Conservation (phyloP, 2,888 invertebrate genomes). For the Ormyrus thymus region DNA sequence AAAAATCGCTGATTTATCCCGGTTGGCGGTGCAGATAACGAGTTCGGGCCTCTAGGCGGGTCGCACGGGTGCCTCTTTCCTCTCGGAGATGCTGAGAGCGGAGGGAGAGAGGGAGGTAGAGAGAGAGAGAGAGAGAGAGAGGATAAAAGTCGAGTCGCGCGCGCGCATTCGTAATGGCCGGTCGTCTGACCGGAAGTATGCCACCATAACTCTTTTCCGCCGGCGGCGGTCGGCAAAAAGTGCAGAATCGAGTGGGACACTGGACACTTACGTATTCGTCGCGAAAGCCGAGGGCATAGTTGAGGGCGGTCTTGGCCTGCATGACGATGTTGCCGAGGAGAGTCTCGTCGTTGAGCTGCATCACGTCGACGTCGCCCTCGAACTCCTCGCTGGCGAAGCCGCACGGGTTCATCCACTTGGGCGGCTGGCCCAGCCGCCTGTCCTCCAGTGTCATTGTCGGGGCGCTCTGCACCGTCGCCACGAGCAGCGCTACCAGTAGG, state of each 20-base stretch:
- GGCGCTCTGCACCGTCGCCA: conserved; percentile 67
- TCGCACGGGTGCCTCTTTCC: conserved; percentile 33
- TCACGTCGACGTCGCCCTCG: conserved; percentile 66
- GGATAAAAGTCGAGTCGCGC: neutral
- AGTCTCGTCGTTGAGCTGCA: conserved; percentile 70
- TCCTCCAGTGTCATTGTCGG: conserved; percentile 69
- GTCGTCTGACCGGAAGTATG: conserved; percentile 67
- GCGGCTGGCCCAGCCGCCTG: conserved; percentile 66
- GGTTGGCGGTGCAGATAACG: conserved; percentile 54
- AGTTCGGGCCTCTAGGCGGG: neutral
- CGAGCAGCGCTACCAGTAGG: conserved; percentile 68
- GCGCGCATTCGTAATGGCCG: conserved; percentile 34
- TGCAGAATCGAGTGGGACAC: too few relatives aligned
- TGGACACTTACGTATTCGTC: conserved; percentile 76
- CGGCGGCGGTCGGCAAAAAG: neutral
- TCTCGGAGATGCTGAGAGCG: too few relatives aligned
- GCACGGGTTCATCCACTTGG: conserved; percentile 78
- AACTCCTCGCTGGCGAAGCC: conserved; percentile 71
- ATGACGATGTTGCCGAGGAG: conserved; percentile 74
- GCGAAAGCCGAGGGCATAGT: conserved; percentile 73
- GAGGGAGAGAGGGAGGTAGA: too few relatives aligned
- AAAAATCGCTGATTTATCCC: conserved; percentile 61
- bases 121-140: neutral
- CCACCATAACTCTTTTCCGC: conserved; percentile 70
- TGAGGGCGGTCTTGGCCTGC: conserved; percentile 74